A percentile compares a stretch with the other conserved stretches of the same genome.
phyloP scores from a whole-genome alignment of 2,888 invertebrate genomes.

The Corythucha ciliata region DNA sequence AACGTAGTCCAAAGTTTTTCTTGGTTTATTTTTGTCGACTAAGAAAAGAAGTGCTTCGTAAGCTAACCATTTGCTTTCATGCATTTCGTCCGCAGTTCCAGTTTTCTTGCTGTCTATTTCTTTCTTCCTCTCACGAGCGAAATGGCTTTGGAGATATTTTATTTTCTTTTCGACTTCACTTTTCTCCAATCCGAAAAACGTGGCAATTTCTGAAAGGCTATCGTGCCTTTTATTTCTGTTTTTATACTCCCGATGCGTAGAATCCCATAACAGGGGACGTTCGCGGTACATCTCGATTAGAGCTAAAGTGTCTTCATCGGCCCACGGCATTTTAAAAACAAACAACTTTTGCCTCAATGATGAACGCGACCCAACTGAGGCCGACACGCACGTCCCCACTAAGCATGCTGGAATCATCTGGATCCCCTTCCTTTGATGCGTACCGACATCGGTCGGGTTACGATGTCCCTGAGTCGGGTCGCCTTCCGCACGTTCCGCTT shows the following conservation, averaged over 20 bases:
- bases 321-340: too few relatives aligned
- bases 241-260: slow-evolving; percentile 19
- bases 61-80: slow-evolving; percentile 27
- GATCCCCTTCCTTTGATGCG: too few relatives aligned
- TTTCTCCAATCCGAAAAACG: slow-evolving; percentile 21
- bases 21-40: slow-evolving; percentile 20
- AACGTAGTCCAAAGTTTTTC: too few relatives aligned
- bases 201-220: slow-evolving; percentile 23
- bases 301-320: neutral
- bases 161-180: slow-evolving; percentile 25
- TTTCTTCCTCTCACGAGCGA: slow-evolving; percentile 18
- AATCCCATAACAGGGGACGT: slow-evolving; percentile 1
- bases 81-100: slow-evolving; percentile 9
- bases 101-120: slow-evolving; percentile 17
- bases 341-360: too few relatives aligned
- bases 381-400: too few relatives aligned
- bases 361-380: too few relatives aligned
- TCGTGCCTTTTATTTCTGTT: slow-evolving; percentile 24
- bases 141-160: slow-evolving; percentile 22
- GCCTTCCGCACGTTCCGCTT: too few relatives aligned
- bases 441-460: too few relatives aligned
- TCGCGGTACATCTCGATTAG: slow-evolving; percentile 10
- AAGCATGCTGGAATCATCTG: too few relatives aligned
- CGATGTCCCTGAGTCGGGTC: too few relatives aligned
- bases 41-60: slow-evolving; percentile 21